Evolutionary conservation across 1,140 invertebrate genomes (phyloP).

Genomic region (Yoshiicerus persimilis): DNA sequence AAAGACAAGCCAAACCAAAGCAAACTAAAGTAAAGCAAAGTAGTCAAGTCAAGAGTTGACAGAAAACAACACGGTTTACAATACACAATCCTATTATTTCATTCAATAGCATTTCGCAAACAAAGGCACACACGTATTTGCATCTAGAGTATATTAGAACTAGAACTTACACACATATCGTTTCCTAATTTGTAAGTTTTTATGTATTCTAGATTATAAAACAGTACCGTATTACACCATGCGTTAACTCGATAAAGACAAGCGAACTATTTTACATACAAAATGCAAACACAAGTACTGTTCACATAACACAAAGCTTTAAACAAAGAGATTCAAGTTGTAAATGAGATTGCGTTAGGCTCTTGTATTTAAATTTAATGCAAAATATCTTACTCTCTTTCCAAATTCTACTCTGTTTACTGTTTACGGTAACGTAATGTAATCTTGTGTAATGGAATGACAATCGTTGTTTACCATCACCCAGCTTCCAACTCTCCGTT

Average conservation of each 20-base stretch:
- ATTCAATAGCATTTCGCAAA: not conserved
- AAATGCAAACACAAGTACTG: not conserved
- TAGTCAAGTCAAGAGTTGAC: conserved; percentile 9
- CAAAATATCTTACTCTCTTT: not conserved
- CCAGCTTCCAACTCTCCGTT: not conserved
- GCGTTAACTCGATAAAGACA: not conserved
- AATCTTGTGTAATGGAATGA: not conserved
- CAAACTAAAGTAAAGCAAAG: not conserved
- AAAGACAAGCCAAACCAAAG: conserved; percentile 5
- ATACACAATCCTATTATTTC: not conserved
- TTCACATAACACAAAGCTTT: not conserved
- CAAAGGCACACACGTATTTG: not conserved
- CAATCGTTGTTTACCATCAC: not conserved
- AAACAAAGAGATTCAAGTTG: not conserved
- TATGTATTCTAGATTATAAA: not conserved
- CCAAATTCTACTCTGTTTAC: not conserved
- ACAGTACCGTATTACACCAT: not conserved
- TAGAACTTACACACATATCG: no score
- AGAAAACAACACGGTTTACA: not conserved
- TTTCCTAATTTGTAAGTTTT: not conserved
- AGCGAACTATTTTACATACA: not conserved
- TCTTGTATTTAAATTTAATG: not conserved
- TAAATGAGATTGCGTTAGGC: not conserved
- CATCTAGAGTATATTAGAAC: no score
- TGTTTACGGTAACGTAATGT: not conserved